A percentile compares a stretch with the other conserved stretches of the same genome.
These are phyloP conservation scores for Bolborhynchus lineola DNA, from an alignment of 2,113 vertebrate species.

Conservation along the genomic window DNA sequence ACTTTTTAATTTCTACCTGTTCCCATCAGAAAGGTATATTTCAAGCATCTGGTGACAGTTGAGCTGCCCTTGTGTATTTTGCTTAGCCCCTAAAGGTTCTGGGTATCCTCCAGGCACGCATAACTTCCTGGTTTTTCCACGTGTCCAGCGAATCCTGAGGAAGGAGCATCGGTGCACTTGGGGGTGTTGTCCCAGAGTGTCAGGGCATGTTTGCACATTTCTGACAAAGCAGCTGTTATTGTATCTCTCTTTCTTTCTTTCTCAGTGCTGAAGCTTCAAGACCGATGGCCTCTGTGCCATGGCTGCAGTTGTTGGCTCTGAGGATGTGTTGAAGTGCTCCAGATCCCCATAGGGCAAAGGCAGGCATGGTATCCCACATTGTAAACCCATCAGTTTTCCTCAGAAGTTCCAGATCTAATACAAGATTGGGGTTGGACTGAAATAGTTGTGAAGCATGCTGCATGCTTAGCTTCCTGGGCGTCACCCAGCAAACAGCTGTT, in stretches of 20 bases:
- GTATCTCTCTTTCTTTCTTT: background rate
- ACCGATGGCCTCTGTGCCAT: background rate
- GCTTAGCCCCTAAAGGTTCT: background rate
- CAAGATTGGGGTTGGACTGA: background rate
- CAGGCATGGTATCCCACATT: accelerated
- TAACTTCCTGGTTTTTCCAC: background rate
- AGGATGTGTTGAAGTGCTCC: background rate
- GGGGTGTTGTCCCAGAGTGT: background rate
- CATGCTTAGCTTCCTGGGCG: background rate
- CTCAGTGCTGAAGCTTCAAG: background rate
- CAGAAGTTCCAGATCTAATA: background rate
- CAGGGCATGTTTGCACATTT: background rate
- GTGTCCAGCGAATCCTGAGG: background rate
- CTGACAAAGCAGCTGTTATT: background rate
- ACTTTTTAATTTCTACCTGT: background rate
- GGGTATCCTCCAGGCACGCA: background rate
- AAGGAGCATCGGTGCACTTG: background rate
- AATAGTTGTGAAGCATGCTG: background rate
- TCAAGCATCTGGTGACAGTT: background rate
- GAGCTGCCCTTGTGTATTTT: background rate
- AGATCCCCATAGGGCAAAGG: background rate
- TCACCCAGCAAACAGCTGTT: background rate
- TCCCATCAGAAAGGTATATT: background rate
- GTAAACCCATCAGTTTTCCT: background rate
- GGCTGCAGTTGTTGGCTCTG: background rate